Evolutionary conservation across 2,888 invertebrate genomes (phyloP), one percentile per base, ranked within the genome.

Genomic region (Morpho helenor): DNA sequence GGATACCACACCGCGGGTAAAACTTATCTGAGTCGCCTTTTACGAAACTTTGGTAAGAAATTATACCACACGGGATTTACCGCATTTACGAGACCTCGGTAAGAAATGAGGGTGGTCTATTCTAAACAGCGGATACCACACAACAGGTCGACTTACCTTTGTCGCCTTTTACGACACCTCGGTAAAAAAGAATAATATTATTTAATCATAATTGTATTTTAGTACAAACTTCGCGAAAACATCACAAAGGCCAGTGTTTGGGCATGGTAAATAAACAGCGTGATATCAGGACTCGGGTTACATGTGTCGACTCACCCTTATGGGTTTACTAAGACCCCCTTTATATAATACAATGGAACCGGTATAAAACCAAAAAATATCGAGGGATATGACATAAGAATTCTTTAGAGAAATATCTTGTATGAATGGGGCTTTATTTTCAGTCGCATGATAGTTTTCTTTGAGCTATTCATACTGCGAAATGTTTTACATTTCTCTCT

Each of bases 201-300:
- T 16, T 16, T 16, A 16, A 16, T 16, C 16, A 16, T 16, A 16
- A 31, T 31, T 31, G 31, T 31, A 31, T 5, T 31, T 31, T 31
- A 56, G 56, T 78, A 74, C 73, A n/a, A 31, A 41, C 40, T 62
- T 65, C 49, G 76, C 75, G 68, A 75, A 77, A 74, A 73, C 66
- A 73, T 72, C 69, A 81, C 79, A 80, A 81, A 77, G 76, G 73
- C 75, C 73, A 79, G 74, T 73, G 72, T 76, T 74, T 67, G 69
- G 68, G 71, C 71, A 72, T 70, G 67, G 74, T 75, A 77, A 76
- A 81, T 76, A 82, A 79, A 82, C 79, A 80, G 72, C 75, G 74
- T 76, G 76, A 83, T 76, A 75, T 73, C 68, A 64, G 56, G 57
- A 47, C 54, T 59, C 62, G 10, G 49, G 62, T 62, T 59, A 57